phyloP scores from a whole-genome alignment of 1,140 invertebrate genomes.

The Galendromus occidentalis region DNA sequence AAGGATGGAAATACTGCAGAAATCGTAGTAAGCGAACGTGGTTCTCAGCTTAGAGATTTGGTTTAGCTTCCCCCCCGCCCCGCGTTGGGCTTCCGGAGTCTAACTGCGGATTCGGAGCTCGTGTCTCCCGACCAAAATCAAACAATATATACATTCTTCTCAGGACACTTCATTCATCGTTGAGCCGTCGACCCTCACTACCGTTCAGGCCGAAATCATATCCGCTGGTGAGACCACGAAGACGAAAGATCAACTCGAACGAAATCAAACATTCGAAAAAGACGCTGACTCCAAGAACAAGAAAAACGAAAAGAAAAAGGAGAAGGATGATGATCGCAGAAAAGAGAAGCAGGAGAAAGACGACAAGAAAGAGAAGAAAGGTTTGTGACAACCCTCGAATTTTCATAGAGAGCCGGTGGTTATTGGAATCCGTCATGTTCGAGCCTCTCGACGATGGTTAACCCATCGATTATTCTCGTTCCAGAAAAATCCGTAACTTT shows the following conservation, averaged over 20 bases:
- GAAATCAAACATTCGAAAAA: slow-evolving; percentile 13
- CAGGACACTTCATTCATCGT: not conserved
- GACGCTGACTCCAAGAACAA: slow-evolving; percentile 14
- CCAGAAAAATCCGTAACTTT: not conserved
- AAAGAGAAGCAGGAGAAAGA: slow-evolving; percentile 14
- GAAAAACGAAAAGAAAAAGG: slow-evolving; percentile 14
- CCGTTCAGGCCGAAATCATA: not conserved
- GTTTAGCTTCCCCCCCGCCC: too few relatives aligned
- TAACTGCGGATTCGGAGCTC: too few relatives aligned
- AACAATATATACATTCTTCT: too few relatives aligned
- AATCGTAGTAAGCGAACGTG: too few relatives aligned
- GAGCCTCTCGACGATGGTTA: too few relatives aligned
- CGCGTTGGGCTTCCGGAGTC: too few relatives aligned
- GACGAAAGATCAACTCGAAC: slow-evolving; percentile 2
- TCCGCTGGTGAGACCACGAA: slow-evolving; percentile 15
- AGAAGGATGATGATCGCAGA: slow-evolving; percentile 13
- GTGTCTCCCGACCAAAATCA: too few relatives aligned
- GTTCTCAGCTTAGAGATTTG: too few relatives aligned
- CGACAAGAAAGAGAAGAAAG: slow-evolving; percentile 6
- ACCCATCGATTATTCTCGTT: too few relatives aligned
- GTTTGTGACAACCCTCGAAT: not conserved
- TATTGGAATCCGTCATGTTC: too few relatives aligned
- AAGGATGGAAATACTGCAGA: too few relatives aligned
- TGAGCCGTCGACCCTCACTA: not conserved
- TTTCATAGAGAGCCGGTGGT: too few relatives aligned